Evolutionary conservation across 23 tunicate genomes (phyloP).

Genomic region (Ascidia mentula): DNA sequence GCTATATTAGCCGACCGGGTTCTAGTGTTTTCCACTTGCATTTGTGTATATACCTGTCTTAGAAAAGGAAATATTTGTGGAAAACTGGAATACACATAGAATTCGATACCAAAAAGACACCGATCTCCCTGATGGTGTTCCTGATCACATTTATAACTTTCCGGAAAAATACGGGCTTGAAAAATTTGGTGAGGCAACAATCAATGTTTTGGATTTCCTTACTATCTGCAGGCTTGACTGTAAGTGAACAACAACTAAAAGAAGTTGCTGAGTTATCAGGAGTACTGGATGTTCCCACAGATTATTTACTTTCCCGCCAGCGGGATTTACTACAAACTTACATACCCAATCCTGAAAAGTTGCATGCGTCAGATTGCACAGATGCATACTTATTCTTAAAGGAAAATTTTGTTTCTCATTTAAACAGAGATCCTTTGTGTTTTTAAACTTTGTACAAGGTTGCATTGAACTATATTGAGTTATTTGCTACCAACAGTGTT

Average conservation of each 20-base stretch:
- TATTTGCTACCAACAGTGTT: not conserved
- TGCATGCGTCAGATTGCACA: conserved; percentile 1
- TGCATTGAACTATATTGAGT: too few species aligned
- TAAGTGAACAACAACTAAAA: not conserved
- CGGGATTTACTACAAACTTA: conserved; percentile 1
- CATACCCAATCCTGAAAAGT: not conserved
- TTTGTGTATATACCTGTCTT: conserved; percentile 14
- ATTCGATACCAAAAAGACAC: conserved; percentile 12
- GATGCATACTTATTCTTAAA: conserved; percentile 16
- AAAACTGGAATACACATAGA: conserved; percentile 25
- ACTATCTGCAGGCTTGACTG: not conserved
- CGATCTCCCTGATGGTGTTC: conserved; percentile 13
- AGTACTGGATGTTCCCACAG: conserved; percentile 9
- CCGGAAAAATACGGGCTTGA: conserved; percentile 25
- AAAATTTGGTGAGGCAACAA: conserved; percentile 13
- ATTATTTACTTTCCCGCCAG: not conserved
- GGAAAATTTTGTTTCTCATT: conserved; percentile 9
- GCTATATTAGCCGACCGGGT: too few species aligned
- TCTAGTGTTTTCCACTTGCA: too few species aligned
- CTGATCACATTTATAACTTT: conserved; percentile 17
- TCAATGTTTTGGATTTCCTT: not conserved
- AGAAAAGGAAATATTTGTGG: conserved; percentile 28
- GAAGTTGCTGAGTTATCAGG: conserved; percentile 10
- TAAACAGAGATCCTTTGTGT: not conserved
- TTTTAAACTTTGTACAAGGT: too few species aligned